A percentile compares a stretch with the other conserved stretches of the same genome.
Conservation (phyloP, 2,888 invertebrate genomes). For the Lasioglossum pauxillum region DNA sequence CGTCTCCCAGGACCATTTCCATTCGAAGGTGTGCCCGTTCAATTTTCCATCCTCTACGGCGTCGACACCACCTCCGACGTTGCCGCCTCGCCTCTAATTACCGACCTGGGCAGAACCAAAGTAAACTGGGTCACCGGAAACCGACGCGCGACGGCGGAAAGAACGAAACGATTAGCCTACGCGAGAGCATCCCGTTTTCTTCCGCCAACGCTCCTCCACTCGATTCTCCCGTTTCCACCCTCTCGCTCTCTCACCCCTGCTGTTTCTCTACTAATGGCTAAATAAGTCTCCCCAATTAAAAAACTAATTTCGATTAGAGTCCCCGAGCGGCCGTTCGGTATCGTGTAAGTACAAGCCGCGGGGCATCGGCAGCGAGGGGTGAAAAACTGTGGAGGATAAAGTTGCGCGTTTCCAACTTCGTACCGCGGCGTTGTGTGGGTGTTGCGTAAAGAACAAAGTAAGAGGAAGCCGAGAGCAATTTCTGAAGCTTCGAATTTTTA, state of each 20-base stretch:
- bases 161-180: constrained; percentile 24
- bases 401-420: background rate
- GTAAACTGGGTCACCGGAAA: constrained; percentile 46
- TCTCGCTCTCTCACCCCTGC: background rate
- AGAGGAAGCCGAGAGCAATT: constrained; percentile 28
- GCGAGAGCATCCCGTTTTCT: background rate
- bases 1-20: background rate
- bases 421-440: background rate
- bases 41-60: background rate
- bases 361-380: constrained; percentile 66
- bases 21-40: background rate
- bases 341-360: constrained; percentile 73
- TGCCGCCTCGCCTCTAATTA: constrained; percentile 14
- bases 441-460: constrained; percentile 17
- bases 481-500: constrained; percentile 25
- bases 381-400: constrained; percentile 39
- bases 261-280: constrained; percentile 77
- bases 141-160: constrained; percentile 18
- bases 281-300: constrained; percentile 83
- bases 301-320: constrained; percentile 84
- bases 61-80: constrained; percentile 3
- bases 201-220: background rate
- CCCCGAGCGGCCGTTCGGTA: constrained; percentile 78
- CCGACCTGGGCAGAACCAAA: background rate
- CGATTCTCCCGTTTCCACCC: background rate